Evolutionary conservation across 2,797 vertebrate genomes (phyloP), one percentile per base, ranked within the genome.

Genomic region (Hirundo rustica): DNA sequence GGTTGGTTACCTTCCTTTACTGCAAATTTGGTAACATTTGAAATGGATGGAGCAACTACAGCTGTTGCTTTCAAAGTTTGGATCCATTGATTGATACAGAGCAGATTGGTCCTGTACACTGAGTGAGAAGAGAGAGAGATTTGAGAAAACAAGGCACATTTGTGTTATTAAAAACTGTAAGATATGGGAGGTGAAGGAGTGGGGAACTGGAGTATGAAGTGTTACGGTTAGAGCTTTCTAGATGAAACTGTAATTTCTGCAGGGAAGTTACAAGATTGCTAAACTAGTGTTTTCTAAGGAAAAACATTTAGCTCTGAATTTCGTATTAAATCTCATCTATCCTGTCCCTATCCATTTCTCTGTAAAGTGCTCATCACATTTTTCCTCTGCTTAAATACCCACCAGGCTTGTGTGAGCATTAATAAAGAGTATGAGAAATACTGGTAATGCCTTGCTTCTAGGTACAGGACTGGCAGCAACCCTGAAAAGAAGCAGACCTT

Each of bases 171-270:
- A 84, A 73, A 84, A 26, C 7, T n/a, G 12, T 57, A 75, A 61
- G 10, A 9, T 20, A 12, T 19, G 10, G 13, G 2, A 2, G 1
- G 4, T 29, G 21, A 32, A 30, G 11, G 32, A 40, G 12, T 16
- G 26, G 13, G 16, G 15, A 82, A 27, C 4, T n/a, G 27, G 6
- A 67, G 5, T 50, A 77, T 9, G 7, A 47, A 55, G 6, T 14
- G 27, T 58, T 44, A 60, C 0, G 5, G 7, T 58, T 32, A 16
- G 6, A 36, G 12, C 91, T 88, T 80, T 45, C 81, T 64, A 42
- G 85, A 81, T 44, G 10, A 85, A 95, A 66, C 13, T 44, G 25
- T 34, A 13, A 62, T 78, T 89, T 85, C 48, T 68, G 13, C 11
- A 61, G 60, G 16, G 30, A 75, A 57, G 19, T 68, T 68, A 53